Base-by-base conservation (phyloP, 2,797 vertebrate genomes). In the Taeniopygia guttata region DNA sequence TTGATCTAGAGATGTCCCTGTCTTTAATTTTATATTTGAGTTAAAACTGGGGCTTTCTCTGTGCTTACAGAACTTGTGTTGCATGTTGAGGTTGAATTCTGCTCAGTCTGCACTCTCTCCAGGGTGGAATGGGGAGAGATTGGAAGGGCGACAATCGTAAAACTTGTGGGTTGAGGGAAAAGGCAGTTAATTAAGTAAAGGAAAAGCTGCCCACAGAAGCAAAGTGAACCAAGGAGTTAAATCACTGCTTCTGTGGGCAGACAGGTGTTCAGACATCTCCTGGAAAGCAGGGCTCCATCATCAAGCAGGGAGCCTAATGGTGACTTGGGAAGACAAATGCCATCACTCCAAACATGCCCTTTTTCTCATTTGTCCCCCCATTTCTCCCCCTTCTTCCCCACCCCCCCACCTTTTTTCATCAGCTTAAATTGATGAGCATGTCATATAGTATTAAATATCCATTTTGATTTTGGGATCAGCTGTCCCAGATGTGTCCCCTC, bases 261-360 rank as follows among this genome's bases (percentile, higher is more conserved):
- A 13, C 30, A 91, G 11, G 3, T 20, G 12, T 72, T 72, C 15
- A 54, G 26, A 29, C 22, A n/a, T 30, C 9, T 59, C 36, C 29
- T 20, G 52, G 67, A 90, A 54, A 58, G 10, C 43, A 48, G 7
- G 12, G 10, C 6, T 85, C 5, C 17, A 16, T 48, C 23, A 29
- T 10, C 10, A 29, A 60, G 23, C 27, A 20, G 16, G 11, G 7
- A 16, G 0, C 0, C 0, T 46, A 12, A 34, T 0, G 0, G 18
- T 38, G 52, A 26, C 14, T 42, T 49, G 22, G 23, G 40, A 74
- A 66, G 32, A 69, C 26, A 78, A 81, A 54, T 0, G 2, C 0
- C 32, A 13, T 62, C 34, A n/a, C 13, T 54, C 5, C 1, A 1
- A 70, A 45, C 1, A 4, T 5, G 4, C 3, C 3, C 4, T 13